Base-by-base conservation (phyloP, 1,140 invertebrate species). In the Whitmania pigra region DNA sequence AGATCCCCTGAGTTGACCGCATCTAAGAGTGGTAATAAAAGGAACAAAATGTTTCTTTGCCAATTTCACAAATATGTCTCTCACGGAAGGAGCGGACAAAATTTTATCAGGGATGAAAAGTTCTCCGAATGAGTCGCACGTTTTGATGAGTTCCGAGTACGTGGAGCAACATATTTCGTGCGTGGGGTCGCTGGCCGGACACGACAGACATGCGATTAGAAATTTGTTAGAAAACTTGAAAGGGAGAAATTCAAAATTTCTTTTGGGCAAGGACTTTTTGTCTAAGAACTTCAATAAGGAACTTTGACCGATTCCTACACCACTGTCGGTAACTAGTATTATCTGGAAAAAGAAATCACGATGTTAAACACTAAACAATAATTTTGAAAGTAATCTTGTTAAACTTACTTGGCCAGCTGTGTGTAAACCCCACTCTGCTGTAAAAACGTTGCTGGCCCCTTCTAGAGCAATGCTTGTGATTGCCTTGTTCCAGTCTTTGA, bases 401-500 rank as follows among this genome's bases (percentile, higher is more conserved):
- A 71, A 70, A 57, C 70, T 83, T 78, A 85, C 82, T 78, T 85
- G 82, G 75, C 71, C 80, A 11, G 88, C 87, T 55, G 88, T 89
- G 73, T 88, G 86, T 76, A 87, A 88, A 27, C 90, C 90, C 91
- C 91, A 95, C 83, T 93, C 90, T 71, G 87, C 87, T 31, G 90
- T 83, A 18, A 93, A 85, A 67, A 90, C 79, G 78, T 87, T 87
- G 77, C 88, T 89, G 5, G 91, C 86, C 60, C 88, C 89, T 76
- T 87, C 85, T 4, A 94, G 80, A 20, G 88, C 90, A 25, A 86
- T 86, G 78, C 92, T 88, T 73, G 93, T 86, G 77, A 87, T 89
- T 7, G 91, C 92, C 81, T 90, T 90, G 75, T 93, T 91, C 20
- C 87, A 89, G 78, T 90, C 88, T 76, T 91, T 89, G 13, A 92